Evolutionary conservation across 2,888 invertebrate genomes (phyloP).

Genomic region (Griposia aprilina): DNA sequence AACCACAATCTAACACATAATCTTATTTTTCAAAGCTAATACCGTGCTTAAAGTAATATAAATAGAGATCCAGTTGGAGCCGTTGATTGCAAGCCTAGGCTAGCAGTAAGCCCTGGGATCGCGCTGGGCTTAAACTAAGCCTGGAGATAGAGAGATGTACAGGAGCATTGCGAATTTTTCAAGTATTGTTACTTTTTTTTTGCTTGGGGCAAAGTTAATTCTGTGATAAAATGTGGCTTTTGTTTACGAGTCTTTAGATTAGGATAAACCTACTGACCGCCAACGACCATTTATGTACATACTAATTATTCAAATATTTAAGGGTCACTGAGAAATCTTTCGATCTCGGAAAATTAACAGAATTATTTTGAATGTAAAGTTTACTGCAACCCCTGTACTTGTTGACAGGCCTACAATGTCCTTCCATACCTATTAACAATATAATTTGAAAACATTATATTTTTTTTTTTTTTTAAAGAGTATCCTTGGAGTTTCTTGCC

Average conservation of each 20-base stretch:
- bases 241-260: constrained; percentile 8
- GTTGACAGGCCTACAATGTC: too few relatives aligned
- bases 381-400: background rate
- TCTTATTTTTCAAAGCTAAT: constrained; percentile 40
- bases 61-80: constrained; percentile 57
- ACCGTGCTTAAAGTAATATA: constrained; percentile 44
- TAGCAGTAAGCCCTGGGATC: constrained; percentile 60
- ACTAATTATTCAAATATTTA: background rate
- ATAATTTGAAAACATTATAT: too few relatives aligned
- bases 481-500: too few relatives aligned
- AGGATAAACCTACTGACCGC: background rate
- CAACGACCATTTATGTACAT: too few relatives aligned
- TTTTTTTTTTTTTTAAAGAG: too few relatives aligned
- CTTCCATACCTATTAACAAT: too few relatives aligned
- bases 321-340: background rate
- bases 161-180: constrained; percentile 55
- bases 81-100: constrained; percentile 65
- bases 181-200: constrained; percentile 32
- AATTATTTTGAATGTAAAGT: background rate
- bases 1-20: constrained; percentile 8
- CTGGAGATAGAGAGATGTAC: constrained; percentile 43
- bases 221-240: constrained; percentile 35
- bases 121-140: constrained; percentile 62
- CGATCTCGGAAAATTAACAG: background rate
- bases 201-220: constrained; percentile 27